Evolutionary conservation across 2,113 vertebrate species (phyloP).

Genomic region (Scophthalmus maximus): DNA sequence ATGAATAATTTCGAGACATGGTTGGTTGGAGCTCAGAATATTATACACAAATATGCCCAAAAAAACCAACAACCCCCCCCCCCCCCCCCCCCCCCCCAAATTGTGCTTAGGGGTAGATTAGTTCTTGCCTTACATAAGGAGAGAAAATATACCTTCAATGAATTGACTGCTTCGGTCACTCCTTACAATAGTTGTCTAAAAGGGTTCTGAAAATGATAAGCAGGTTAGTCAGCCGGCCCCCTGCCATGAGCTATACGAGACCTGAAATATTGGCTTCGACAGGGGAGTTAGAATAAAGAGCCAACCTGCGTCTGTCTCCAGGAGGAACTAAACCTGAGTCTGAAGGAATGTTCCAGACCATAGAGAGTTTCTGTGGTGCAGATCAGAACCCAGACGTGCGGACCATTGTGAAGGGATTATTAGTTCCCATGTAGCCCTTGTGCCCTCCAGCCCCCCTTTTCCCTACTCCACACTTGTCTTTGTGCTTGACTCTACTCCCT

Average conservation of each 20-base stretch:
- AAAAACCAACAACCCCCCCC: no score
- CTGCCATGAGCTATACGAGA: constrained; percentile 56
- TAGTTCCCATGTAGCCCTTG: constrained; percentile 66
- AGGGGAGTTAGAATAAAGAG: constrained; percentile 64
- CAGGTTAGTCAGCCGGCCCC: constrained; percentile 22
- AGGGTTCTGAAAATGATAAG: constrained; percentile 40
- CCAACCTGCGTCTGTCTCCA: constrained; percentile 70
- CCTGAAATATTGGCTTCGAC: constrained; percentile 61
- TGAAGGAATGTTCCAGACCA: constrained; percentile 71
- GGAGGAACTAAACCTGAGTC: constrained; percentile 75
- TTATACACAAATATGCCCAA: not conserved
- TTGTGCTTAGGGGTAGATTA: constrained; percentile 20
- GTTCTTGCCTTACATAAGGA: constrained; percentile 12
- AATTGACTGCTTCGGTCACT: constrained; percentile 33
- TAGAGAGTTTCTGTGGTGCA: constrained; percentile 63
- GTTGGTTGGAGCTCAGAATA: not conserved
- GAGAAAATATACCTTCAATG: constrained; percentile 29
- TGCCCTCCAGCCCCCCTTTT: constrained; percentile 36
- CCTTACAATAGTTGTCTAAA: constrained; percentile 17
- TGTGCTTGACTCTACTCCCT: constrained; percentile 61
- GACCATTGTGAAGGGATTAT: constrained; percentile 77
- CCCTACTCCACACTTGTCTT: constrained; percentile 52
- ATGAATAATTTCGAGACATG: not conserved
- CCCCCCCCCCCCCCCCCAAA: no score
- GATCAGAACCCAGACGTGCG: constrained; percentile 58